Evolutionary conservation across 1,140 invertebrate species (phyloP).

Genomic region (Hydropsyche tenuis): DNA sequence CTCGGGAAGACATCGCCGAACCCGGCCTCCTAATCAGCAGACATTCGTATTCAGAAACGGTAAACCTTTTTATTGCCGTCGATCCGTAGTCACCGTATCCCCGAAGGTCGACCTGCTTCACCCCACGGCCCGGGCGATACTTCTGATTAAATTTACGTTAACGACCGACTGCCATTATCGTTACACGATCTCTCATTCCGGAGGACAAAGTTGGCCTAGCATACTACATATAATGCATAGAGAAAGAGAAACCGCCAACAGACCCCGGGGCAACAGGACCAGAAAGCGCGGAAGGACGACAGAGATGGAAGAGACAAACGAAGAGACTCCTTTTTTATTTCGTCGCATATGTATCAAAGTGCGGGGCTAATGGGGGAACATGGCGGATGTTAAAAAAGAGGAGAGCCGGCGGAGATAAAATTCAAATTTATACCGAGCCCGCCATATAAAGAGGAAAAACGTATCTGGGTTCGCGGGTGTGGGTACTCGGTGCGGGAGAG

Average conservation of each 20-base stretch:
- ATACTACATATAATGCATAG: background rate
- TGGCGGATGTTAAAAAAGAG: conserved; percentile 11
- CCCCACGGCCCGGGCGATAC: conserved; percentile 10
- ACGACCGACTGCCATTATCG: conserved; percentile 47
- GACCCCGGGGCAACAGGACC: background rate
- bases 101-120: conserved; percentile 4
- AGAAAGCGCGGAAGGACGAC: background rate
- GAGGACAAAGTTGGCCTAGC: conserved; percentile 11
- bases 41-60: conserved; percentile 47
- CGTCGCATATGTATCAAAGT: conserved; percentile 16
- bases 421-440: conserved; percentile 17
- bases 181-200: conserved; percentile 46
- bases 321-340: conserved; percentile 9
- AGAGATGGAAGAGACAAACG: background rate
- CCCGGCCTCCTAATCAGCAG: conserved; percentile 41
- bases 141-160: conserved; percentile 51
- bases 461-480: too few species aligned
- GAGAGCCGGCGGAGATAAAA: conserved; percentile 12
- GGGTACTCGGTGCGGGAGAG: too few species aligned
- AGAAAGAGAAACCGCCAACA: conserved; percentile 2
- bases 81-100: background rate
- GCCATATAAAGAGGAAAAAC: background rate
- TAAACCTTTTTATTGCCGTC: conserved; percentile 46
- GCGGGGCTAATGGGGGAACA: conserved; percentile 1
- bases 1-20: background rate